Evolutionary conservation across 2,888 invertebrate species (phyloP).

Genomic region (Muschampia plurimacula): DNA sequence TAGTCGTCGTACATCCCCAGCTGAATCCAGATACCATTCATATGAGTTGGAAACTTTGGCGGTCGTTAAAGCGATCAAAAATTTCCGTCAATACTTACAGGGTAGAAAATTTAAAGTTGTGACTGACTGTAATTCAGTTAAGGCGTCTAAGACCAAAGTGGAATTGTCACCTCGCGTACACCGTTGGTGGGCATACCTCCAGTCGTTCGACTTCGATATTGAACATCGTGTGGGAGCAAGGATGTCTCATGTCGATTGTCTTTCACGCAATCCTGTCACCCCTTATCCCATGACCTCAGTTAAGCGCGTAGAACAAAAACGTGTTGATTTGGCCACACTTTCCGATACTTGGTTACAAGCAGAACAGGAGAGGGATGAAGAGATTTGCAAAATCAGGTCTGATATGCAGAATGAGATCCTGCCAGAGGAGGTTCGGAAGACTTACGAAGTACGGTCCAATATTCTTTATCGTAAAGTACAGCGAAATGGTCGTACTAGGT

Average conservation of each 20-base stretch:
- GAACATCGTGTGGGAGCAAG: not conserved
- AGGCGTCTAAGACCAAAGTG: not conserved
- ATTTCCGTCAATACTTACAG: conserved; percentile 49
- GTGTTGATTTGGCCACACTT: too few species aligned
- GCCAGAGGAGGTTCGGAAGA: too few species aligned
- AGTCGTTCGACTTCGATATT: not conserved
- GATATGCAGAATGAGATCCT: too few species aligned
- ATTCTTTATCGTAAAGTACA: too few species aligned
- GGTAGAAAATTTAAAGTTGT: conserved; percentile 42
- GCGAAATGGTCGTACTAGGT: too few species aligned
- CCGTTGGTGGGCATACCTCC: not conserved
- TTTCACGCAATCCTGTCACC: conserved; percentile 36
- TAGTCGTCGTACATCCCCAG: conserved; percentile 38
- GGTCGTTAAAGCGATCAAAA: conserved; percentile 47
- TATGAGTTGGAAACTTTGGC: conserved; percentile 42
- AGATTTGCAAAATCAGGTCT: too few species aligned
- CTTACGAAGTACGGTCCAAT: too few species aligned
- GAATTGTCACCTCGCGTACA: not conserved
- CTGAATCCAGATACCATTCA: conserved; percentile 43
- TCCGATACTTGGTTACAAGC: too few species aligned
- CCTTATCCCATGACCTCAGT: too few species aligned
- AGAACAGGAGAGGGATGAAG: too few species aligned
- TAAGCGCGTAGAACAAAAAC: too few species aligned
- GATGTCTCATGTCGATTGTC: conserved; percentile 33
- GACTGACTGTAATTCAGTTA: not conserved